Percentiles rank a stretch among this genome's conserved stretches.
These are phyloP conservation scores for Aradophagus sp. DNA, from an alignment of 1,140 invertebrate genomes.

Conservation along the genomic window DNA sequence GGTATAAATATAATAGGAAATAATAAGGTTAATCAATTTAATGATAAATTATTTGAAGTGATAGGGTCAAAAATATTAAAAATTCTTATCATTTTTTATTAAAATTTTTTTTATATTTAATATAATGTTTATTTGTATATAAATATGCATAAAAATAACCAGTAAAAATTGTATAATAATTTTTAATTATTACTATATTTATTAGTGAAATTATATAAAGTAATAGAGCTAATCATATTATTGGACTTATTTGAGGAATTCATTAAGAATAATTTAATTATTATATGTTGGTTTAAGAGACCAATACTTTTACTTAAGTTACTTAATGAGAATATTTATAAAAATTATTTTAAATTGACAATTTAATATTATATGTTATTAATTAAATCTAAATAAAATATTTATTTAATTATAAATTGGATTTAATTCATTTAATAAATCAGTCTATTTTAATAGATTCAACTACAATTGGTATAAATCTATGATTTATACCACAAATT, in stretches of 20 bases:
- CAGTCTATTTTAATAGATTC: no score
- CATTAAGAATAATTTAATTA: slow-evolving; percentile 56
- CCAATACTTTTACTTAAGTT: slow-evolving; percentile 73
- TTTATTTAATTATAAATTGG: slow-evolving; percentile 69
- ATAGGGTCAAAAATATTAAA: slow-evolving; percentile 60
- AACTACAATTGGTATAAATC: slow-evolving; percentile 84
- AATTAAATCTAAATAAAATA: slow-evolving; percentile 77
- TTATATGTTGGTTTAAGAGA: slow-evolving; percentile 66
- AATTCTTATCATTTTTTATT: slow-evolving; percentile 63
- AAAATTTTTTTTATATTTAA: slow-evolving; percentile 69
- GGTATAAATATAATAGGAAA: slow-evolving; percentile 63
- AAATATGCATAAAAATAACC: slow-evolving; percentile 64
- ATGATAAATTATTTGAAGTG: slow-evolving; percentile 48
- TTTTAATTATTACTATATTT: slow-evolving; percentile 69
- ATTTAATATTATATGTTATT: slow-evolving; percentile 70
- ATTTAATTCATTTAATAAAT: no score
- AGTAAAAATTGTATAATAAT: slow-evolving; percentile 62
- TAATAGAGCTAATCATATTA: no score
- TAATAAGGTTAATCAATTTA: slow-evolving; percentile 73
- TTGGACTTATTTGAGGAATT: slow-evolving; percentile 74
- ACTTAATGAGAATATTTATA: slow-evolving; percentile 74
- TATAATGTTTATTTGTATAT: not conserved
- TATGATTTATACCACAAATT: slow-evolving; percentile 86
- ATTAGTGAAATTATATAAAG: slow-evolving; percentile 38
- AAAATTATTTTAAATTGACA: slow-evolving; percentile 66